These are phyloP conservation scores for Polydrusus tereticollis DNA, from an alignment of 2,888 invertebrate genomes.

Conservation along the genomic window DNA sequence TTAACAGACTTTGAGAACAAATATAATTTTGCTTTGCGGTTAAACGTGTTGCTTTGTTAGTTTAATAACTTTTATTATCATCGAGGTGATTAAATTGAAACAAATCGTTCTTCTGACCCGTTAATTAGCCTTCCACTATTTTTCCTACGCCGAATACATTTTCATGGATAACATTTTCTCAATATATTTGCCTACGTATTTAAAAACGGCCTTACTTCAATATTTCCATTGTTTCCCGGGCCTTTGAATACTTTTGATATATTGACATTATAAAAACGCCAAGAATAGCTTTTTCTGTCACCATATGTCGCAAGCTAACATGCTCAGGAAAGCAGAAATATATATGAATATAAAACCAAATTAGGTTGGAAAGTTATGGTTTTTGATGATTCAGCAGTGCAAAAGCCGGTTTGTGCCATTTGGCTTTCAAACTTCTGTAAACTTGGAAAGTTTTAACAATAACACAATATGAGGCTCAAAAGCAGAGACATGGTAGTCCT, in stretches of 20 bases:
- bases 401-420: conserved; percentile 38
- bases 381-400: conserved; percentile 48
- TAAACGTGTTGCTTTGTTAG: not conserved
- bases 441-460: conserved; percentile 43
- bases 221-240: conserved; percentile 22
- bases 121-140: not conserved
- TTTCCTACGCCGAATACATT: not conserved
- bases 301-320: conserved; percentile 41
- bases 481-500: conserved; percentile 30
- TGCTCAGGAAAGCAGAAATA: conserved; percentile 41
- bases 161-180: not conserved
- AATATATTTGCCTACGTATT: conserved; percentile 1
- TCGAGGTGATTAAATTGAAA: not conserved
- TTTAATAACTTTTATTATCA: not conserved
- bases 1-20: not conserved
- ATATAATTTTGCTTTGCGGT: not conserved
- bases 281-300: conserved; percentile 40
- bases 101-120: not conserved
- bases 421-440: conserved; percentile 36
- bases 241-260: conserved; percentile 34
- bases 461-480: conserved; percentile 36
- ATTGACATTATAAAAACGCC: conserved; percentile 38
- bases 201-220: conserved; percentile 7
- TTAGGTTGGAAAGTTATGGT: conserved; percentile 46
- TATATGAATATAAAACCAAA: conserved; percentile 46